phyloP scores from a whole-genome alignment of 2,888 invertebrate species.

The Drosophila parthenogenetica region DNA sequence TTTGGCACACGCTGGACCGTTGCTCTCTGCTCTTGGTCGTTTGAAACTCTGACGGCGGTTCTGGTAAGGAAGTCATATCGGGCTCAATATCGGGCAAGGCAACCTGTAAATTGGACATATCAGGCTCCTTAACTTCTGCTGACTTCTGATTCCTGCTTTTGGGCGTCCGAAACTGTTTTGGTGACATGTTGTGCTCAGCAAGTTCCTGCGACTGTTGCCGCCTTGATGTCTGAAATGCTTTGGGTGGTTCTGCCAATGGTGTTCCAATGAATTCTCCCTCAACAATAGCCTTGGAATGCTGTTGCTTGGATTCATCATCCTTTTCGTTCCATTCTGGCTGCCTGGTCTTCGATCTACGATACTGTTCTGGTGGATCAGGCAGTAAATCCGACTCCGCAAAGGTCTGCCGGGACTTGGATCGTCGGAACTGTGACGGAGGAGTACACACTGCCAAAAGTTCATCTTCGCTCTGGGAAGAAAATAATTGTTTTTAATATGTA shows the following conservation, averaged over 20 bases:
- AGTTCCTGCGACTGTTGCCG: background rate
- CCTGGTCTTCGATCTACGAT: background rate
- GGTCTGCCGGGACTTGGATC: slow-evolving; percentile 8
- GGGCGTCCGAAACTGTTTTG: background rate
- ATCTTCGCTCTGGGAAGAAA: slow-evolving; percentile 26
- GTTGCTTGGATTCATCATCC: background rate
- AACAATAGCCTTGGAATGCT: background rate
- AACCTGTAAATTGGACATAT: background rate
- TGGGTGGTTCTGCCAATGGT: background rate
- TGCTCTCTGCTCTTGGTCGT: background rate
- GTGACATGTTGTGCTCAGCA: background rate
- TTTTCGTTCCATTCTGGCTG: background rate
- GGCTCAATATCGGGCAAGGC: background rate
- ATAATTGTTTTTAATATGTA: background rate
- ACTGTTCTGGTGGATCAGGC: slow-evolving; percentile 2
- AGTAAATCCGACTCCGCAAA: background rate
- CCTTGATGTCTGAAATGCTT: background rate
- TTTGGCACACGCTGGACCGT: no score
- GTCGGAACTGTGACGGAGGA: slow-evolving; percentile 37
- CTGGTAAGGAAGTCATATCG: background rate
- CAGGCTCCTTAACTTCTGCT: background rate
- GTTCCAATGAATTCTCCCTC: no score
- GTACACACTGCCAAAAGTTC: slow-evolving; percentile 33
- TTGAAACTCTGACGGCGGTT: background rate
- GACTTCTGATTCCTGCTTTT: background rate